Evolutionary conservation across 1,140 invertebrate genomes (phyloP), one percentile per base, ranked within the genome.

Genomic region (Leptinotarsa undecemlineata): DNA sequence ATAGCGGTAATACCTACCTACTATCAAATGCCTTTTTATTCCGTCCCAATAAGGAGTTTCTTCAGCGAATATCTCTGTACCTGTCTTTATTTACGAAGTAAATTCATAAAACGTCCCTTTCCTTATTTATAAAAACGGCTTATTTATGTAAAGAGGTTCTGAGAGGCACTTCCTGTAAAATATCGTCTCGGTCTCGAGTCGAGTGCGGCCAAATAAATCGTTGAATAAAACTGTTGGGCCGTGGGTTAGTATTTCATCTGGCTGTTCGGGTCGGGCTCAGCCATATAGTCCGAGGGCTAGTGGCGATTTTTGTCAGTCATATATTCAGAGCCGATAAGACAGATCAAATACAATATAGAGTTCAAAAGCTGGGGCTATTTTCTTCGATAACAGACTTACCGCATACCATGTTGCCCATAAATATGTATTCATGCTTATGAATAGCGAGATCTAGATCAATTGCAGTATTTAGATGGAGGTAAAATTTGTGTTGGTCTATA

Each of bases 61-160:
- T 3, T 57, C 51, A 3, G 33, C 17, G n/a, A 19, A 57, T 64
- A 64, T 21, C 23, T 64, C 23, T 20, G 5, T 64, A 64, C 62
- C 21, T 64, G 62, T 21, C 15, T 20, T 23, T 20, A 64, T 64
- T 64, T 23, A 64, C 21, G 13, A 13, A 23, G 62, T 64, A 26
- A 26, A 64, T 23, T 20, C 13, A 64, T 20, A 64, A 64, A 26
- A 64, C 20, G 62, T 19, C 3, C 23, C 62, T 64, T 64, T 64
- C 62, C 20, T 64, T 64, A 64, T 64, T 64, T 64, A 64, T 64
- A 20, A 64, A 61, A 64, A 23, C 20, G 62, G 20, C 4, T 64
- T 64, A 64, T 64, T 64, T 64, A 64, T 64, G 62, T 64, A 64
- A 26, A 64, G 62, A 64, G 62, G 20, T 64, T 64, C 23, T 17